Percentiles rank a stretch among this genome's conserved stretches.
Evolutionary conservation across 2,888 invertebrate species (phyloP).

Genomic region (Ichneumoninae sp.): DNA sequence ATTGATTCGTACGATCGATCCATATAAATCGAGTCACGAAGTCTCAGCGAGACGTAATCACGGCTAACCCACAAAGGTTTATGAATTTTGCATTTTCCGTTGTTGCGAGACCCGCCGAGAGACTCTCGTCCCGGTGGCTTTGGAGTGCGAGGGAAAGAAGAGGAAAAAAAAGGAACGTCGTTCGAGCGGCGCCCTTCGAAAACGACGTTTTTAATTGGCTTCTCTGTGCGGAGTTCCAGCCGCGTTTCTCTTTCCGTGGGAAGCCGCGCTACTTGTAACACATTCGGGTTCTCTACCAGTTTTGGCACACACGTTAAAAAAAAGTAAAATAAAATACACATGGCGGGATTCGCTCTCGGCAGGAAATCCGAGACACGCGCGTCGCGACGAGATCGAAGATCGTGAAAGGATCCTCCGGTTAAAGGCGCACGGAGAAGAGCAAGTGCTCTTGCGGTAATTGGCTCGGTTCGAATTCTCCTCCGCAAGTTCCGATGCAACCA

Average conservation of each 20-base stretch:
- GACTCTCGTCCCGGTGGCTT: slow-evolving; percentile 9
- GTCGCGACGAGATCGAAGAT: slow-evolving; percentile 18
- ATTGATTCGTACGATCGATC: slow-evolving; percentile 1
- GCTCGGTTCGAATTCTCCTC: slow-evolving; percentile 21
- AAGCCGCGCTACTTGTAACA: slow-evolving; percentile 53
- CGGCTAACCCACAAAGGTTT: slow-evolving; percentile 28
- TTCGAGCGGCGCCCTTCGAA: slow-evolving; percentile 40
- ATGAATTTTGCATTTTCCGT: slow-evolving; percentile 42
- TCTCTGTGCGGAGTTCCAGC: slow-evolving; percentile 21
- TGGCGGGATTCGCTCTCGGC: slow-evolving; percentile 6
- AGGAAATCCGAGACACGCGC: slow-evolving; percentile 42
- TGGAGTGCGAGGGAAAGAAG: background rate
- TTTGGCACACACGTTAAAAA: background rate
- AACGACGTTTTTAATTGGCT: slow-evolving; percentile 64
- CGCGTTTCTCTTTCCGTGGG: slow-evolving; percentile 65
- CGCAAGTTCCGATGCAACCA: background rate
- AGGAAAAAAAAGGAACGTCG: slow-evolving; percentile 10
- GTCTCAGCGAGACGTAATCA: background rate
- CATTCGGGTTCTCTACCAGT: slow-evolving; percentile 36
- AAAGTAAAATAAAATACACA: background rate
- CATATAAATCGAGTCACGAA: slow-evolving; percentile 13
- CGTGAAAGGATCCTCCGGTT: slow-evolving; percentile 32
- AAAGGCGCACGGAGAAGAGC: background rate
- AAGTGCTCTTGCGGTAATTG: slow-evolving; percentile 48
- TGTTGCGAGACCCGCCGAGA: slow-evolving; percentile 8